phyloP scores from a whole-genome alignment of 1,140 invertebrate genomes.

The Saccostrea echinata region DNA sequence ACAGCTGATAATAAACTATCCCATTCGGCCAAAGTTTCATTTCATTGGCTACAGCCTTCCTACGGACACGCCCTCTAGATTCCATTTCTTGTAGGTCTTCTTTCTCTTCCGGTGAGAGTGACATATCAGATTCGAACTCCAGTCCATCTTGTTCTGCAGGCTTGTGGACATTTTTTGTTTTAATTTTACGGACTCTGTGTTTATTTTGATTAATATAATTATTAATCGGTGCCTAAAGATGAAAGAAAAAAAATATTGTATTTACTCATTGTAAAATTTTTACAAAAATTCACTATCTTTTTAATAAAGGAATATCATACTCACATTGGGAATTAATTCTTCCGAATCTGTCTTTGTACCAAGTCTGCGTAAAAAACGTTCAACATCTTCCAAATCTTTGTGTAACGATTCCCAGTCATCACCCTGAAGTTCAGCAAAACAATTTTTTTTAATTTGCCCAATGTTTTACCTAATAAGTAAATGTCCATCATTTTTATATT shows the following conservation, averaged over 20 bases:
- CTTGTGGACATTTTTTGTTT: constrained; percentile 33
- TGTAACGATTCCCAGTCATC: not conserved
- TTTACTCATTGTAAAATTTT: not conserved
- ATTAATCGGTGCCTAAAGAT: not conserved
- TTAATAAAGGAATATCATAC: not conserved
- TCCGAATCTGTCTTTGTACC: not conserved
- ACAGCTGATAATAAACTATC: constrained; percentile 51
- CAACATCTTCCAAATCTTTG: not conserved
- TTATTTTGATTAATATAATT: constrained; percentile 6
- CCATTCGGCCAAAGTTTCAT: constrained; percentile 54
- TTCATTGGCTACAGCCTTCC: constrained; percentile 55
- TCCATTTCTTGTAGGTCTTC: constrained; percentile 9
- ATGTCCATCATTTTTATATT: not conserved
- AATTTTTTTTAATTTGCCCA: not conserved
- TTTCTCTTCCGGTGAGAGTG: constrained; percentile 48
- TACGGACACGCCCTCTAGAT: constrained; percentile 13
- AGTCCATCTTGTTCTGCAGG: constrained; percentile 57
- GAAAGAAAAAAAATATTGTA: not conserved
- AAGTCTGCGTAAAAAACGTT: not conserved
- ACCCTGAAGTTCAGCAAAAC: not conserved
- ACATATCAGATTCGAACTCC: constrained; percentile 60
- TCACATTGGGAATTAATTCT: not conserved
- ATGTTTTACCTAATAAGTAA: not conserved
- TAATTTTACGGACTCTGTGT: not conserved
- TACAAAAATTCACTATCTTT: not conserved